A percentile compares a stretch with the other conserved stretches of the same genome.
Evolutionary conservation across 2,888 invertebrate species (phyloP).

Genomic region (Melanophora roralis): DNA sequence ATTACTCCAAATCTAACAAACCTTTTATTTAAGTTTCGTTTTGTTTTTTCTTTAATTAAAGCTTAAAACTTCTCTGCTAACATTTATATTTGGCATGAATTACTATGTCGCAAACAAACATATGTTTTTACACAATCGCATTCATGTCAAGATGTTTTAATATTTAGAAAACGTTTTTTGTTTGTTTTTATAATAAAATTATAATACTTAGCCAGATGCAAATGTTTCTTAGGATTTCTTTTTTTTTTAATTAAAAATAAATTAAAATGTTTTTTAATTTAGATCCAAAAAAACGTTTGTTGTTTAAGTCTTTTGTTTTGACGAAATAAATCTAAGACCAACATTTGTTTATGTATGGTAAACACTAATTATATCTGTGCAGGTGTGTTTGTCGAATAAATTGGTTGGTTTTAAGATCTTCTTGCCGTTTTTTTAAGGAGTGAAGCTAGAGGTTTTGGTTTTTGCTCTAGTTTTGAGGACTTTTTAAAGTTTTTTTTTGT

Average conservation of each 20-base stretch:
- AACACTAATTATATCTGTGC: too few species aligned
- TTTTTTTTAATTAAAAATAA: background rate
- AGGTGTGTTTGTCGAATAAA: background rate
- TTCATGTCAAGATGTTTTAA: slow-evolving; percentile 26
- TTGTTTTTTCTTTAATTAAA: background rate
- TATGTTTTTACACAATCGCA: background rate
- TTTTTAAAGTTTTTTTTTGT: too few species aligned
- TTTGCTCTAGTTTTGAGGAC: too few species aligned
- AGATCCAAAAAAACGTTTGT: slow-evolving; percentile 26
- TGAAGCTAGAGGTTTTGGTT: too few species aligned
- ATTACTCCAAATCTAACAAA: too few species aligned
- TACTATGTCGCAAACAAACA: slow-evolving; percentile 6
- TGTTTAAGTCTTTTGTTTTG: slow-evolving; percentile 34
- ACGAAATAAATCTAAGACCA: background rate
- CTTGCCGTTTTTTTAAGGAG: background rate
- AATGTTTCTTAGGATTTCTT: background rate
- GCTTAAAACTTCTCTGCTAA: background rate
- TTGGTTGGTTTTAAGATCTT: background rate
- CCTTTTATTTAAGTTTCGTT: background rate
- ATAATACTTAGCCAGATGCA: slow-evolving; percentile 4
- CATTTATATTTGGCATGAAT: slow-evolving; percentile 1
- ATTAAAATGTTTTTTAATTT: background rate
- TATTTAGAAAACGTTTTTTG: background rate
- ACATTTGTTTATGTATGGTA: background rate
- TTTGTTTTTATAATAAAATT: slow-evolving; percentile 10